Percentiles rank a stretch among this genome's conserved stretches.
Conservation (phyloP, 64 coral and sea anemone genomes). For the Cladopsammia gracilis region DNA sequence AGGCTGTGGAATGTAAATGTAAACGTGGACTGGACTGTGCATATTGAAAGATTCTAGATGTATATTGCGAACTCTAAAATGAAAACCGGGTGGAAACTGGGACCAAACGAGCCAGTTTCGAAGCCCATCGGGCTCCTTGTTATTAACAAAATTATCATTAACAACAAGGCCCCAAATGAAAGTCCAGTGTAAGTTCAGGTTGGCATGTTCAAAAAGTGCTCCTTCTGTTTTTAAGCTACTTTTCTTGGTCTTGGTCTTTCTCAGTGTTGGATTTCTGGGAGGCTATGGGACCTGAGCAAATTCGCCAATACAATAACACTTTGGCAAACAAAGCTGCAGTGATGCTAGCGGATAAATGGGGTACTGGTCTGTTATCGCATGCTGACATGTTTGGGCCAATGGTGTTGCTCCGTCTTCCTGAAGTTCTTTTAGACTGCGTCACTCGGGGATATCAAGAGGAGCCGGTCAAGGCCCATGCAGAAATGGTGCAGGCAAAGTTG, state of each 20-base stretch:
- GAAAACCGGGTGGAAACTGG: too few relatives aligned
- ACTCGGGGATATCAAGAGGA: background rate
- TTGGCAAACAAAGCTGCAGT: constrained; percentile 52
- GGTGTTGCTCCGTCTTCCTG: constrained; percentile 56
- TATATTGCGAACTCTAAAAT: too few relatives aligned
- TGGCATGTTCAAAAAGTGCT: background rate
- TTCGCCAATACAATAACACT: constrained; percentile 42
- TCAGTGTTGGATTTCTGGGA: constrained; percentile 72
- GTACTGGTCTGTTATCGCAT: constrained; percentile 30
- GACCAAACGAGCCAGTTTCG: too few relatives aligned
- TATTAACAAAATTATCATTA: too few relatives aligned
- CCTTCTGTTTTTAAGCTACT: background rate
- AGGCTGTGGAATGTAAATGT: too few relatives aligned
- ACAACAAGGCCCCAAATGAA: too few relatives aligned
- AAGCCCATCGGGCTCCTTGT: too few relatives aligned
- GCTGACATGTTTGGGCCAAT: constrained; percentile 67
- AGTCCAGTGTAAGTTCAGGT: too few relatives aligned
- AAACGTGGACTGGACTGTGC: too few relatives aligned
- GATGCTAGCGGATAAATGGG: constrained; percentile 53
- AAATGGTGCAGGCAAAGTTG: constrained; percentile 54
- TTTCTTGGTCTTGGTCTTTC: background rate
- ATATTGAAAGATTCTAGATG: too few relatives aligned
- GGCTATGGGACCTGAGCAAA: constrained; percentile 23
- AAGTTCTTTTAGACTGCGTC: constrained; percentile 29
- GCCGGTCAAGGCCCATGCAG: constrained; percentile 43